phyloP scores from a whole-genome alignment of 2,797 vertebrate genomes.

The Mionectes olivaceus region DNA sequence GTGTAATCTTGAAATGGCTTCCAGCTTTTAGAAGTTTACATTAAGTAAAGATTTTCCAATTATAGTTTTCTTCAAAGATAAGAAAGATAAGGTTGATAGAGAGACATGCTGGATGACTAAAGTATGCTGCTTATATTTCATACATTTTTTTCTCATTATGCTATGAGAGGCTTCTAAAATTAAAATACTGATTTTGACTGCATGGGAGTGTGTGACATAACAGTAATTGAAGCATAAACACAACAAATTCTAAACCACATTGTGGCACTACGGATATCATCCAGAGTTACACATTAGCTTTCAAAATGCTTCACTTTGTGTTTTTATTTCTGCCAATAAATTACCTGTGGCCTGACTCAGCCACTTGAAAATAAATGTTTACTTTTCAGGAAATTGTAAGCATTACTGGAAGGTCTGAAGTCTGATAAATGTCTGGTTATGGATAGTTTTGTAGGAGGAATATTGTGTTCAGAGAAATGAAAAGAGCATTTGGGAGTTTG shows the following conservation, averaged over 20 bases:
- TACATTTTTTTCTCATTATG: background rate
- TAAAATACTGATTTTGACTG: background rate
- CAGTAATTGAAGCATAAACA: background rate
- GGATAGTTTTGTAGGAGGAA: background rate
- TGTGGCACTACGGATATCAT: background rate
- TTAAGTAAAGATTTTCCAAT: conserved; percentile 72
- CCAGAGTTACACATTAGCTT: background rate
- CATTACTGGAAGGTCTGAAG: conserved; percentile 5
- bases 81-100: conserved; percentile 35
- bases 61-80: conserved; percentile 69
- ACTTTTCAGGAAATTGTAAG: conserved; percentile 39
- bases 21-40: conserved; percentile 70
- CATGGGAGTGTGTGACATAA: background rate
- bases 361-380: conserved; percentile 12
- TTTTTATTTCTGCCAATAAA: conserved; percentile 32
- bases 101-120: conserved; percentile 36
- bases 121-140: conserved; percentile 20
- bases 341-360: conserved; percentile 22
- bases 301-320: background rate
- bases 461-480: background rate
- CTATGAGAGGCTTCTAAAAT: background rate
- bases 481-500: background rate
- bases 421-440: background rate
- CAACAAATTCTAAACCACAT: background rate
- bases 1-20: conserved; percentile 56